Conservation (phyloP, 2,797 vertebrate genomes). For the Danio tinwini region DNA sequence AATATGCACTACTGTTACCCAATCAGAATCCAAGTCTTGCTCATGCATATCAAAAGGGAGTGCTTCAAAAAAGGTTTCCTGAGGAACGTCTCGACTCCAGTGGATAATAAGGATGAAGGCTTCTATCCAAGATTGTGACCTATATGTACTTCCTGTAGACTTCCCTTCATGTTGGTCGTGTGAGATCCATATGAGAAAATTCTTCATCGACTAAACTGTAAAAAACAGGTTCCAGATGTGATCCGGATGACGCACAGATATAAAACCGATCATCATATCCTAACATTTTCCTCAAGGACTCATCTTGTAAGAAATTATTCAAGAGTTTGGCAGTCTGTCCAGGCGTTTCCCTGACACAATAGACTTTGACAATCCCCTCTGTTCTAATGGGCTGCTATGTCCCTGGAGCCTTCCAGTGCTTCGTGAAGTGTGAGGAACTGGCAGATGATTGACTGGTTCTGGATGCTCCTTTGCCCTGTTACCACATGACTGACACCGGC, state of each 20-base stretch:
- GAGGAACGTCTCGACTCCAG: neutral
- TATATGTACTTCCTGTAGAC: neutral
- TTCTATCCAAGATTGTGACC: neutral
- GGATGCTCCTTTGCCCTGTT: conserved; percentile 10
- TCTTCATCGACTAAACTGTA: neutral
- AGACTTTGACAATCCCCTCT: conserved; percentile 22
- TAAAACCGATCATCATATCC: neutral
- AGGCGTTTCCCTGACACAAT: conserved; percentile 7
- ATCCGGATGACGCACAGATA: neutral
- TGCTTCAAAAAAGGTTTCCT: too few species aligned
- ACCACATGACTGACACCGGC: conserved; percentile 22
- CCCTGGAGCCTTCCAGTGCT: conserved; percentile 18
- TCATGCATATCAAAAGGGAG: too few species aligned
- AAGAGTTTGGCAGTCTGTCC: neutral
- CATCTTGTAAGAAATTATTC: conserved; percentile 8
- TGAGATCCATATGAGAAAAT: neutral
- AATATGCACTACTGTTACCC: too few species aligned
- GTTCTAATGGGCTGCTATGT: neutral
- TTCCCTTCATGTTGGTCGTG: neutral
- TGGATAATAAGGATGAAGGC: neutral
- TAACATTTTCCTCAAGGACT: neutral
- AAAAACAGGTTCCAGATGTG: neutral
- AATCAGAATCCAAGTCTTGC: too few species aligned
- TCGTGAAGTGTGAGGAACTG: neutral
- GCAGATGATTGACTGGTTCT: conserved; percentile 28